Evolutionary conservation across 1,140 invertebrate genomes (phyloP).

Genomic region (Gonatopus flavifemur): DNA sequence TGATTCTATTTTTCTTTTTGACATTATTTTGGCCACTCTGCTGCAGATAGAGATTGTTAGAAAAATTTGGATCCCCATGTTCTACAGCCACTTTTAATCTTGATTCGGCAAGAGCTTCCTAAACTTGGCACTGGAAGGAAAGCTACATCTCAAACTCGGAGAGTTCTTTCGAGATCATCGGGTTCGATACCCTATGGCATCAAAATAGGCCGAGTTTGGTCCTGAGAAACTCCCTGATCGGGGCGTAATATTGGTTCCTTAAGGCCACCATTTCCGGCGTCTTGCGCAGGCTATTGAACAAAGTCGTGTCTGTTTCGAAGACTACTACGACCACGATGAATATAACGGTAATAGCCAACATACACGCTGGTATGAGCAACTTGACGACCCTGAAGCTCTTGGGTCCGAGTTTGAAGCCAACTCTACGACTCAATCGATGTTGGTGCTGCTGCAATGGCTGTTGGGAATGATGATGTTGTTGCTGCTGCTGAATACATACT

Average conservation of each 20-base stretch:
- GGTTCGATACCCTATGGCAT: conserved; percentile 41
- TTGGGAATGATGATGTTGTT: conserved; percentile 26
- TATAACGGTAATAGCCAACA: conserved; percentile 68
- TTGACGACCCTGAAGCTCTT: conserved; percentile 65
- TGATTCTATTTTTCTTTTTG: background rate
- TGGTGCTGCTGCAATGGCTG: conserved; percentile 22
- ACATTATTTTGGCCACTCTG: conserved; percentile 1
- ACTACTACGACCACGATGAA: conserved; percentile 68
- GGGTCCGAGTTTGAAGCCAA: conserved; percentile 33
- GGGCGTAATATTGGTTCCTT: conserved; percentile 79
- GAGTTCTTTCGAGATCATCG: conserved; percentile 28
- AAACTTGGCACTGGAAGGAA: conserved; percentile 33
- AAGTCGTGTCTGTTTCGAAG: conserved; percentile 73
- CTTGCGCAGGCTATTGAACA: conserved; percentile 70
- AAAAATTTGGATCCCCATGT: background rate
- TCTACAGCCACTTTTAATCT: background rate
- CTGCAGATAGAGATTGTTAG: background rate
- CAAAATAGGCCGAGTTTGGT: conserved; percentile 57
- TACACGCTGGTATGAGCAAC: conserved; percentile 72
- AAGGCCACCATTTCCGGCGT: conserved; percentile 78
- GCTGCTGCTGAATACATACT: conserved; percentile 40
- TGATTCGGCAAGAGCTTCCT: conserved; percentile 18
- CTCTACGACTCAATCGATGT: conserved; percentile 14
- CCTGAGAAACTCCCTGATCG: conserved; percentile 75
- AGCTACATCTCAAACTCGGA: conserved; percentile 14